These are phyloP conservation scores for Hirudinaria manillensis DNA, from an alignment of 2,888 invertebrate genomes.

Conservation along the genomic window DNA sequence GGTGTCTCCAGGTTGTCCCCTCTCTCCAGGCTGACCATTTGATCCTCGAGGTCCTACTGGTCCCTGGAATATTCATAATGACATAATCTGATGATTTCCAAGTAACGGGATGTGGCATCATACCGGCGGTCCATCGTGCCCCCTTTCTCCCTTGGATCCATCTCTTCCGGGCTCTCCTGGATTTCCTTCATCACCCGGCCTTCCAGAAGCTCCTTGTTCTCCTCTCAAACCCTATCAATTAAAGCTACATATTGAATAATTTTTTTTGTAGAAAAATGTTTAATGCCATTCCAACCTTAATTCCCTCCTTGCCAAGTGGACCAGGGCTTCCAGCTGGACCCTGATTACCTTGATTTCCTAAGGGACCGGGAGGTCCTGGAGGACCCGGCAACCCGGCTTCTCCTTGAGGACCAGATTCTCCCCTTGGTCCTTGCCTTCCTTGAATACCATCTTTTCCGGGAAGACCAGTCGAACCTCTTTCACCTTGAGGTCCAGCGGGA, in stretches of 20 bases:
- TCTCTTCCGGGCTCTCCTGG: conserved; percentile 35
- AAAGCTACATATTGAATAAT: not conserved
- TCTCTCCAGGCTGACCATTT: conserved; percentile 36
- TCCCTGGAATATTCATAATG: conserved; percentile 55
- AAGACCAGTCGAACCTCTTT: conserved; percentile 57
- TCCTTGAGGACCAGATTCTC: conserved; percentile 30
- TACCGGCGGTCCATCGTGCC: conserved; percentile 48
- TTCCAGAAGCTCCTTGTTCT: conserved; percentile 37
- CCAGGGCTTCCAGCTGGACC: conserved; percentile 35
- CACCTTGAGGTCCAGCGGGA: conserved; percentile 53
- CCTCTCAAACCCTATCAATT: conserved; percentile 36
- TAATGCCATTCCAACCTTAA: conserved; percentile 28
- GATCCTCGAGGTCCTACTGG: conserved; percentile 52
- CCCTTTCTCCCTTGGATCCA: conserved; percentile 40
- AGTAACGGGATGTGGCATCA: conserved; percentile 32
- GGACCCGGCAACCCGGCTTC: conserved; percentile 29
- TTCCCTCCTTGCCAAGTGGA: conserved; percentile 34
- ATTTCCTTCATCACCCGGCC: conserved; percentile 37
- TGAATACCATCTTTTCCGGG: conserved; percentile 35
- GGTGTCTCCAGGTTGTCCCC: conserved; percentile 36
- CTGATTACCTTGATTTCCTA: conserved; percentile 39
- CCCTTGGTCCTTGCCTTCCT: conserved; percentile 31
- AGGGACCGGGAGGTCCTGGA: conserved; percentile 39
- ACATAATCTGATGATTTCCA: not conserved
- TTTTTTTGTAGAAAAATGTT: not conserved